phyloP scores from a whole-genome alignment of 1,140 invertebrate genomes.

The Monomorium pharaonis region DNA sequence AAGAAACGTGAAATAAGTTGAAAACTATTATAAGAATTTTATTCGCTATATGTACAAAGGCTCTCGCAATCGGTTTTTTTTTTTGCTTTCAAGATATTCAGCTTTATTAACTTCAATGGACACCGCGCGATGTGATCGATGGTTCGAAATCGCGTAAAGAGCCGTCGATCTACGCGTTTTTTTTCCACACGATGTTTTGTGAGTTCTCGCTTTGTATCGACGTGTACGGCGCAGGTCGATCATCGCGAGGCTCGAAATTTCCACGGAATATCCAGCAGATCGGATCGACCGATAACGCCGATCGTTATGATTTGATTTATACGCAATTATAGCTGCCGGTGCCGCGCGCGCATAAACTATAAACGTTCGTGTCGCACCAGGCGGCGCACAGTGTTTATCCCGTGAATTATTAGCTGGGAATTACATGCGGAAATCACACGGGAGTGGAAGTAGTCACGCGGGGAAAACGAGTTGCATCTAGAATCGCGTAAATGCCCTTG shows the following conservation, averaged over 20 bases:
- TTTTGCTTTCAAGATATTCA: background rate
- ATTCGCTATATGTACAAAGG: background rate
- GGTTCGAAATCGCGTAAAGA: background rate
- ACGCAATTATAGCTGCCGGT: constrained; percentile 76
- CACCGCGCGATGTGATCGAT: background rate
- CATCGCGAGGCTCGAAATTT: constrained; percentile 52
- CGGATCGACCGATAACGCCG: constrained; percentile 58
- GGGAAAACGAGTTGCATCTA: constrained; percentile 2
- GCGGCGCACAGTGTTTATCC: constrained; percentile 45
- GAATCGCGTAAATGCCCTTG: background rate
- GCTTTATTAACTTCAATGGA: background rate
- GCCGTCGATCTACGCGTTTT: constrained; percentile 7
- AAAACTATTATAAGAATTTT: background rate
- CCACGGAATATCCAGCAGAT: constrained; percentile 58
- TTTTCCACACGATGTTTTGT: background rate
- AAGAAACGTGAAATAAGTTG: background rate
- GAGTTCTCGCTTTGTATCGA: background rate
- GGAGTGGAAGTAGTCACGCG: constrained; percentile 26
- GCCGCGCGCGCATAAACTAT: constrained; percentile 50
- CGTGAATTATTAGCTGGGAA: constrained; percentile 73
- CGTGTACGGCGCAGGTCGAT: constrained; percentile 20
- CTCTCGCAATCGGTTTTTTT: background rate
- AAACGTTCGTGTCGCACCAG: background rate
- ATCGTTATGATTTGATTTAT: constrained; percentile 83
- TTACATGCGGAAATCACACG: constrained; percentile 38